A percentile compares a stretch with the other conserved stretches of the same genome.
Conservation (phyloP, 2,113 vertebrate species). For the Python bivittatus region DNA sequence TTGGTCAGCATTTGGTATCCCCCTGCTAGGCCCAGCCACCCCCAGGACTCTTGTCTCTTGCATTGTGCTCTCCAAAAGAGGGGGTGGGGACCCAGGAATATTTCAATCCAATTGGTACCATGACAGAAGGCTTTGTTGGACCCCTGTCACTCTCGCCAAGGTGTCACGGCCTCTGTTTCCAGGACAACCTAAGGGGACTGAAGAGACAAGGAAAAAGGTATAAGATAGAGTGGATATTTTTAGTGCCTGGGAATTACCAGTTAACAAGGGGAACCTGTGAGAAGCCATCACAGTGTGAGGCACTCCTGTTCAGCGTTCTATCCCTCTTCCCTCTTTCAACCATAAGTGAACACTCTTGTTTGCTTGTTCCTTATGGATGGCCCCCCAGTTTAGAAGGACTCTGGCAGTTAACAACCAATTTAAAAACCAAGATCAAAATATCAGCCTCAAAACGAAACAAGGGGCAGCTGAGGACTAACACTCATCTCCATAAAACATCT, state of each 20-base stretch:
- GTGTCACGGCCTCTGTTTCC: conserved; percentile 60
- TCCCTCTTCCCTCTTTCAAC: background rate
- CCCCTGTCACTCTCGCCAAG: conserved; percentile 54
- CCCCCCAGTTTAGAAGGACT: background rate
- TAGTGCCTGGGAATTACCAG: background rate
- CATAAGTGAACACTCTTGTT: background rate
- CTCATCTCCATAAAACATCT: background rate
- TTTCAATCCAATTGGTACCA: conserved; percentile 23
- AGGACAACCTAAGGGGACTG: conserved; percentile 40
- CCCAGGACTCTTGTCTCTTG: conserved; percentile 22
- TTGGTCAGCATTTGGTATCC: background rate
- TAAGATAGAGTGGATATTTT: background rate
- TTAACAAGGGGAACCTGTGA: background rate
- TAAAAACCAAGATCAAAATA: background rate
- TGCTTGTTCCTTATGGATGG: background rate
- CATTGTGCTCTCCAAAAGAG: background rate
- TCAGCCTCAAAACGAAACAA: background rate
- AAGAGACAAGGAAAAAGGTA: conserved; percentile 44
- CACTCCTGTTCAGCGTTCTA: background rate
- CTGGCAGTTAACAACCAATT: background rate
- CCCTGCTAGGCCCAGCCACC: conserved; percentile 44
- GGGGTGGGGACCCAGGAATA: conserved; percentile 20
- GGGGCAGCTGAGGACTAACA: background rate
- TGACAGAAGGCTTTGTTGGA: conserved; percentile 62
- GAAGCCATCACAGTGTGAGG: background rate